Conservation (phyloP, 2,888 invertebrate genomes). For the Mechanitis mazaeus region DNA sequence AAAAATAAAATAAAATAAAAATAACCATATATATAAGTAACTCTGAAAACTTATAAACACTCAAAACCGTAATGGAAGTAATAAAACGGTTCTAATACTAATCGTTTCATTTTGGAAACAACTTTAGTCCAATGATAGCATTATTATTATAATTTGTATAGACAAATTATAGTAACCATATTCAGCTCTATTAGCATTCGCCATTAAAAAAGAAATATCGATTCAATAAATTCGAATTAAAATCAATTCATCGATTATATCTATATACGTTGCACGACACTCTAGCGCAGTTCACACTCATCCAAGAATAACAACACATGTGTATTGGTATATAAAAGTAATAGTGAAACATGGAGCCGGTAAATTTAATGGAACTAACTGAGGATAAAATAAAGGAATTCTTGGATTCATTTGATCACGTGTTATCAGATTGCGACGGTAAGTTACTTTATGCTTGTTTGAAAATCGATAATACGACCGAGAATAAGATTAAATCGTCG, state of each 20-base stretch:
- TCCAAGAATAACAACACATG: conserved; percentile 54
- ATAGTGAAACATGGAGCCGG: conserved; percentile 39
- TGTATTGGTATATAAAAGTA: conserved; percentile 30
- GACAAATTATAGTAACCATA: no score
- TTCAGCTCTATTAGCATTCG: no score
- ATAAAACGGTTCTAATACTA: not conserved
- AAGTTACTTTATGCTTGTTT: conserved; percentile 37
- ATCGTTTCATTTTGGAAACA: conserved; percentile 16
- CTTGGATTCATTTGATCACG: conserved; percentile 81
- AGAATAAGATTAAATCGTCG: not conserved
- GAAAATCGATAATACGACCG: not conserved
- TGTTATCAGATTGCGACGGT: conserved; percentile 88
- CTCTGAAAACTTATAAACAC: no score
- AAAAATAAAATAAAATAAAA: no score
- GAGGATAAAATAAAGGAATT: conserved; percentile 67
- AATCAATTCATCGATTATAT: conserved; percentile 18
- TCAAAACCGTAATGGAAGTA: no score
- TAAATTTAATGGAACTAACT: conserved; percentile 60
- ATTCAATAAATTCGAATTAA: not conserved
- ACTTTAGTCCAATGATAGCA: not conserved
- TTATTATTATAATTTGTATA: no score
- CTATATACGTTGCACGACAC: conserved; percentile 42
- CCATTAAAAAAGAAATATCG: conserved; percentile 3
- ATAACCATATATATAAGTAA: no score
- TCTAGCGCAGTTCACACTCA: conserved; percentile 52